Percentiles rank a stretch among this genome's conserved stretches.
phyloP scores from a whole-genome alignment of 2,113 vertebrate species.

The Psophia crepitans region DNA sequence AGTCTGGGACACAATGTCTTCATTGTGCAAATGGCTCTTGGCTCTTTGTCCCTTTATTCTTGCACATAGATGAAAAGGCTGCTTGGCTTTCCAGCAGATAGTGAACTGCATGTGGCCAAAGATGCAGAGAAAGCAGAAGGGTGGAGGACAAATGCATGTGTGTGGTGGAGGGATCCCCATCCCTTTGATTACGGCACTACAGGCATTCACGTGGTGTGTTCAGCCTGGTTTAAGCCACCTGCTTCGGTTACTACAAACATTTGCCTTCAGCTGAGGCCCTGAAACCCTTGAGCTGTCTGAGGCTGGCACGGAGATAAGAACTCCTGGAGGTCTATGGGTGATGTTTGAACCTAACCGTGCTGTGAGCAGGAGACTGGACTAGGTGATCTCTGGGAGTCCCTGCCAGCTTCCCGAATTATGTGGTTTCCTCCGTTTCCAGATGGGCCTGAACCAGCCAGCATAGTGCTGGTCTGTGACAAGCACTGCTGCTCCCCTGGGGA shows the following conservation, averaged over 20 bases:
- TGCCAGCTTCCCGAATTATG: not conserved
- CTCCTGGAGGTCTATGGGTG: not conserved
- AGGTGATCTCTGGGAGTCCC: not conserved
- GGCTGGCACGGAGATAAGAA: not conserved
- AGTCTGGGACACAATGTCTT: not conserved
- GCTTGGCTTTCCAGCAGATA: not conserved
- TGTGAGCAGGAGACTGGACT: not conserved
- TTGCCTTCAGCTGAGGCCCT: not conserved
- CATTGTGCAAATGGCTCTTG: not conserved
- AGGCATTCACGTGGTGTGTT: not conserved
- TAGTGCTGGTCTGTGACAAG: not conserved
- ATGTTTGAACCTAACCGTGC: not conserved
- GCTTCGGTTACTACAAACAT: not conserved
- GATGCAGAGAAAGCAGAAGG: not conserved
- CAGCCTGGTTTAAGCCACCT: not conserved
- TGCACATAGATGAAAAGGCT: not conserved
- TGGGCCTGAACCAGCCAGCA: not conserved
- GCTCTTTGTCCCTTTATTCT: not conserved
- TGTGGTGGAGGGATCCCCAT: not conserved
- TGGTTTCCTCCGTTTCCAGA: not conserved
- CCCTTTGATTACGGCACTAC: not conserved
- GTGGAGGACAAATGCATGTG: not conserved
- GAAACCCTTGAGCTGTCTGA: not conserved
- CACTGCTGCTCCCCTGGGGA: not conserved
- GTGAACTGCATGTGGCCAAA: not conserved